phyloP scores from a whole-genome alignment of 2,888 invertebrate species.

The Drosophila niveifrons region DNA sequence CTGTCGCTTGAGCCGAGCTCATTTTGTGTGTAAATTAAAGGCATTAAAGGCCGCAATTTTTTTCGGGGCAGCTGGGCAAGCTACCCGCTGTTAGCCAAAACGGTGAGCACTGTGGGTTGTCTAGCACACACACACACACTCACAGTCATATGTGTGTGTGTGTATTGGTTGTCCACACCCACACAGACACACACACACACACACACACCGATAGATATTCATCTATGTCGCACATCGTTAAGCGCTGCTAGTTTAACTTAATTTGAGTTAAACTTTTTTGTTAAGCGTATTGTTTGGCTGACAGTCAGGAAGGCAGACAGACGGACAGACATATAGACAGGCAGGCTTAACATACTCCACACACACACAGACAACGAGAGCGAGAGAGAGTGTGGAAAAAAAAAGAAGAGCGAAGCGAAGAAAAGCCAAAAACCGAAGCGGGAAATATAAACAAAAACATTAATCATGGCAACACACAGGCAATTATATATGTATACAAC shows the following conservation, averaged over 20 bases:
- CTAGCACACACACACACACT: constrained; percentile 27
- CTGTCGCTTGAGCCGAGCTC: constrained; percentile 32
- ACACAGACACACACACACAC: constrained; percentile 25
- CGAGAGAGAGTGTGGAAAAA: neutral
- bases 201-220: constrained; percentile 49
- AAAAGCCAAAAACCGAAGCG: constrained; percentile 49
- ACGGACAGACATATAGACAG: constrained; percentile 27
- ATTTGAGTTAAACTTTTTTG: constrained; percentile 81
- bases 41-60: constrained; percentile 20
- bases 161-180: constrained; percentile 22
- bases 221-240: constrained; percentile 80
- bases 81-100: constrained; percentile 52
- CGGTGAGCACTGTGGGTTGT: constrained; percentile 40
- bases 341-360: neutral
- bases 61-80: constrained; percentile 23
- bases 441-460: constrained; percentile 78
- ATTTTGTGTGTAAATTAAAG: constrained; percentile 69
- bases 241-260: constrained; percentile 81
- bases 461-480: constrained; percentile 72
- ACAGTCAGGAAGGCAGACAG: constrained; percentile 31
- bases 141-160: neutral
- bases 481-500: constrained; percentile 4
- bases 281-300: constrained; percentile 70
- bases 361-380: neutral
- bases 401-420: constrained; percentile 7